Conservation (phyloP, 2,888 invertebrate genomes). For the Diarsia mendica region DNA sequence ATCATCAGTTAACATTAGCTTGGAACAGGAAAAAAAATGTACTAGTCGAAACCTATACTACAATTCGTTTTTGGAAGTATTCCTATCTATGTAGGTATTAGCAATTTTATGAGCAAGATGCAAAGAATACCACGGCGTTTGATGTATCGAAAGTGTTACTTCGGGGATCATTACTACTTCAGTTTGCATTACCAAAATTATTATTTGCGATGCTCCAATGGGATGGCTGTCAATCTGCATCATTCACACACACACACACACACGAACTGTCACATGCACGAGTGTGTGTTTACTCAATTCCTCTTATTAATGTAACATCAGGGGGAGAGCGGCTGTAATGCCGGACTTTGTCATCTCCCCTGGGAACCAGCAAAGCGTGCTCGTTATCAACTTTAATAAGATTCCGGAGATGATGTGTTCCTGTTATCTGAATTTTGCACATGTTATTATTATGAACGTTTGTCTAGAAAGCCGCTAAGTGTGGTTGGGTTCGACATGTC, state of each 20-base stretch:
- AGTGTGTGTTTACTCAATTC: constrained; percentile 42
- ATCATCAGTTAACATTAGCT: constrained; percentile 24
- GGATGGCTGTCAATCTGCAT: constrained; percentile 23
- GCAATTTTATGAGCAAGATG: neutral
- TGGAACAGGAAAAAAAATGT: constrained; percentile 4
- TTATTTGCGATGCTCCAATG: constrained; percentile 6
- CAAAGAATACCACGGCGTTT: neutral
- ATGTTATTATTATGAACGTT: neutral
- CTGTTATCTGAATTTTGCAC: constrained; percentile 4
- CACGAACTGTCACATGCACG: constrained; percentile 8
- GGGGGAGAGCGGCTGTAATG: constrained; percentile 40
- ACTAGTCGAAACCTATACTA: neutral
- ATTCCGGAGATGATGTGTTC: constrained; percentile 6
- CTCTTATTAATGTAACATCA: constrained; percentile 44
- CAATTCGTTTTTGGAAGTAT: neutral
- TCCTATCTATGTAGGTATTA: neutral
- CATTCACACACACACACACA: neutral
- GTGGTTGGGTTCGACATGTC: neutral
- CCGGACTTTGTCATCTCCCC: constrained; percentile 39
- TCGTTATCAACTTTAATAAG: constrained; percentile 46
- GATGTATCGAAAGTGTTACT: neutral
- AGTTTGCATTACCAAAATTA: neutral
- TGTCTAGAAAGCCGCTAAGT: neutral
- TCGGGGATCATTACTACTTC: neutral
- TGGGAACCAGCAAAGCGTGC: constrained; percentile 35